Evolutionary conservation across 2,113 vertebrate genomes (phyloP), one percentile per base, ranked within the genome.

Genomic region (Pomatorhinus ruficollis): DNA sequence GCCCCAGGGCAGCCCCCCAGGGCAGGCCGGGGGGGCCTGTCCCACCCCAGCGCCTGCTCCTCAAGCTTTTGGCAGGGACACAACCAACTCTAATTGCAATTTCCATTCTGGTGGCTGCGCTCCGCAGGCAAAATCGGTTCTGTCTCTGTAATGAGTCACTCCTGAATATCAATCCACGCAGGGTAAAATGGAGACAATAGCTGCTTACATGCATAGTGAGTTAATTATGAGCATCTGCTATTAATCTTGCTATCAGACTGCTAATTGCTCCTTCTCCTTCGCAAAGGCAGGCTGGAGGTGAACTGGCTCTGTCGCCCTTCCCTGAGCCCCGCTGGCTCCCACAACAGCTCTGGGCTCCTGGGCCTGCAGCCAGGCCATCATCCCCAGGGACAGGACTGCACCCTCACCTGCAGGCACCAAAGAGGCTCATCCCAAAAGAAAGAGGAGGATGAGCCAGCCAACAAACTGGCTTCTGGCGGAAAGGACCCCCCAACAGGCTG

Each of bases 161-260:
- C 95, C 94, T 82, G 94, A 97, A 95, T 95, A 96, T 96, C 97
- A 96, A 95, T 92, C 96, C 87, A 42, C 40, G 2, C 90, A 78
- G 94, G 90, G 77, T 81, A 96, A 95, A 94, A 93, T 78, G 95
- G 94, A 96, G 95, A 97, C 96, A 97, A 96, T 97, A 95, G 97
- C 96, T 95, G 95, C 97, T 97, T 97, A 96, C 97, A 97, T 95
- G 95, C 96, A 82, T 24, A 96, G 96, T 93, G 93, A 97, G 95
- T 97, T 96, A 96, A 96, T 97, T 96, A 97, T 85, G 94, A 97
- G 95, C 96, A 95, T 95, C 97, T 97, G 96, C 93, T 97, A 97
- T 97, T 96, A 97, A 97, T 97, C 97, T 96, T 92, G 94, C 97
- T 93, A 95, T 97, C 97, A 94, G 96, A 93, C 94, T 96, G 90